Percentiles rank a stretch among this genome's conserved stretches.
These are phyloP conservation scores for Prenolepis imparis DNA, from an alignment of 2,888 invertebrate genomes.

Conservation along the genomic window DNA sequence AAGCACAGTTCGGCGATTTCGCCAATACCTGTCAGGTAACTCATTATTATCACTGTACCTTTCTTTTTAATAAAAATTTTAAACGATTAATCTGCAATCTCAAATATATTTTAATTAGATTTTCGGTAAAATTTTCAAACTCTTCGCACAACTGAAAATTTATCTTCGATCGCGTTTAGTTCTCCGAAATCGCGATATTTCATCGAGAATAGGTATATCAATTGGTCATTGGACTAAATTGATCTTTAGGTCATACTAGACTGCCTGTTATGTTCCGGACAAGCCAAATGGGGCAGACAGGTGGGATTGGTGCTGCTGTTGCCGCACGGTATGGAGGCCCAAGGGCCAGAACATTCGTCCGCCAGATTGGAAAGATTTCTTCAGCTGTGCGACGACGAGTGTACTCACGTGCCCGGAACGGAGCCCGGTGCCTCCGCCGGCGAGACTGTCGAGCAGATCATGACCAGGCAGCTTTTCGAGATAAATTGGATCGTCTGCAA, in stretches of 20 bases:
- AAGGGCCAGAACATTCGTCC: conserved; percentile 91
- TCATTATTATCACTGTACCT: not conserved
- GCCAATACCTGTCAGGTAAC: conserved; percentile 90
- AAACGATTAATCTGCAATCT: not conserved
- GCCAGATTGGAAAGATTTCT: conserved; percentile 91
- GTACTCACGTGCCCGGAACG: conserved; percentile 88
- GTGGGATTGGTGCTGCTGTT: conserved; percentile 92
- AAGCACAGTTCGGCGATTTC: conserved; percentile 96
- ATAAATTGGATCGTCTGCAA: conserved; percentile 92
- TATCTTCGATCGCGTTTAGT: not conserved
- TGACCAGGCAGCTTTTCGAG: conserved; percentile 91
- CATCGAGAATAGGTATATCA: not conserved
- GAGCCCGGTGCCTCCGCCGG: conserved; percentile 88
- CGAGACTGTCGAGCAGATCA: conserved; percentile 79
- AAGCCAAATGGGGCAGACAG: conserved; percentile 94
- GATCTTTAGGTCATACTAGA: conserved; percentile 89
- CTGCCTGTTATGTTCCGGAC: conserved; percentile 89
- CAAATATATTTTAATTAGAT: not conserved
- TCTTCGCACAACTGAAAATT: not conserved
- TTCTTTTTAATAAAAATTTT: not conserved
- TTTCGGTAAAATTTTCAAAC: not conserved
- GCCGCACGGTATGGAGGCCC: conserved; percentile 94
- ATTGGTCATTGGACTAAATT: not conserved
- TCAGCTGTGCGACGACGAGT: conserved; percentile 90
- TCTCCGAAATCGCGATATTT: not conserved